Percentiles rank a stretch among this genome's conserved stretches.
phyloP scores from a whole-genome alignment of 2,888 invertebrate species.

The Argyresthia goedartella region DNA sequence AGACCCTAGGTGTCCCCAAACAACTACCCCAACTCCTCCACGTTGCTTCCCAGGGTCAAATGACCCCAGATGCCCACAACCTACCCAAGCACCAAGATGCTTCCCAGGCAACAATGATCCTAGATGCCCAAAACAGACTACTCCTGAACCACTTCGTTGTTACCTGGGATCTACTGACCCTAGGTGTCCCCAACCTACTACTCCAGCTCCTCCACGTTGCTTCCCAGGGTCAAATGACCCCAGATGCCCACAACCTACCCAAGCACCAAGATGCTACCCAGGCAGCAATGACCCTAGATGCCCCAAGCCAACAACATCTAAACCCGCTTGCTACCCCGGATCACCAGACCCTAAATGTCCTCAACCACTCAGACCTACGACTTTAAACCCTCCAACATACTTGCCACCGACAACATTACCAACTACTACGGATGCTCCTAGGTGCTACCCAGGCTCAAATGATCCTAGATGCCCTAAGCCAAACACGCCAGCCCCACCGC shows the following conservation, averaged over 20 bases:
- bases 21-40: slow-evolving; percentile 19
- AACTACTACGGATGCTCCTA: slow-evolving; percentile 27
- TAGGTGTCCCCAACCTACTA: slow-evolving; percentile 21
- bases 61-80: slow-evolving; percentile 13
- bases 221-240: slow-evolving; percentile 17
- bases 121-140: slow-evolving; percentile 25
- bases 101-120: slow-evolving; percentile 25
- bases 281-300: slow-evolving; percentile 24
- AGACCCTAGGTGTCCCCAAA: slow-evolving; percentile 37
- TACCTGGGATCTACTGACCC: slow-evolving; percentile 32
- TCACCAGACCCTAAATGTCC: slow-evolving; percentile 23
- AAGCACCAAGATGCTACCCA: slow-evolving; percentile 28
- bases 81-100: slow-evolving; percentile 15
- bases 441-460: slow-evolving; percentile 22
- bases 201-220: slow-evolving; percentile 18
- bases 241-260: slow-evolving; percentile 18
- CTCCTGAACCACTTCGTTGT: slow-evolving; percentile 22
- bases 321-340: slow-evolving; percentile 8
- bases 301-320: slow-evolving; percentile 25
- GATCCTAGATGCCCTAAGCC: slow-evolving; percentile 29
- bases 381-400: no score
- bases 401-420: no score
- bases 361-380: no score
- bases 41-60: slow-evolving; percentile 17
- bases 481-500: slow-evolving; percentile 16